These are phyloP conservation scores for Cantharis flavilabris DNA, from an alignment of 2,888 invertebrate species.

Conservation along the genomic window DNA sequence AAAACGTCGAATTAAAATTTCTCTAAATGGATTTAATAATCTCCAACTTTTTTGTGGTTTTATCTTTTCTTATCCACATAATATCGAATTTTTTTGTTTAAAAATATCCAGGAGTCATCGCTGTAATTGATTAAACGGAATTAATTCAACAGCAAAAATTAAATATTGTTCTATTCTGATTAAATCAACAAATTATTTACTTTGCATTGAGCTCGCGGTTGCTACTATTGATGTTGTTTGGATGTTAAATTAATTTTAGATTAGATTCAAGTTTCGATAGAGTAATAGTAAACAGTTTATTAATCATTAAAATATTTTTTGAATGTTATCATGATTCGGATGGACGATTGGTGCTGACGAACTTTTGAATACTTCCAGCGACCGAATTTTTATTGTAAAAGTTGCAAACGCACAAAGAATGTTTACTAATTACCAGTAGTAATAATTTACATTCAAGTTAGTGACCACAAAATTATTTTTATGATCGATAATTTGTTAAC, in stretches of 20 bases:
- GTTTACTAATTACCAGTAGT: background rate
- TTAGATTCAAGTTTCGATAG: background rate
- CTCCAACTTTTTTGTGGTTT: background rate
- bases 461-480: constrained; percentile 20
- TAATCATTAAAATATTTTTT: background rate
- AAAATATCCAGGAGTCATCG: background rate
- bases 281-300: background rate
- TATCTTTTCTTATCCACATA: background rate
- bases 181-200: background rate
- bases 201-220: background rate
- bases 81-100: background rate
- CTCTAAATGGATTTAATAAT: background rate
- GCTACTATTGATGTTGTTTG: background rate
- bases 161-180: background rate
- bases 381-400: background rate
- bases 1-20: background rate
- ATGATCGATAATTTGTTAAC: constrained; percentile 21
- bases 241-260: background rate
- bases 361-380: background rate
- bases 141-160: background rate
- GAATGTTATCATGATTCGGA: background rate
- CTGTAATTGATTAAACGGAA: background rate
- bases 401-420: background rate
- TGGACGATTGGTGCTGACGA: background rate
- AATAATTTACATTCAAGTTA: background rate